Evolutionary conservation across 2,797 vertebrate genomes (phyloP).

Genomic region (Tapirus indicus): DNA sequence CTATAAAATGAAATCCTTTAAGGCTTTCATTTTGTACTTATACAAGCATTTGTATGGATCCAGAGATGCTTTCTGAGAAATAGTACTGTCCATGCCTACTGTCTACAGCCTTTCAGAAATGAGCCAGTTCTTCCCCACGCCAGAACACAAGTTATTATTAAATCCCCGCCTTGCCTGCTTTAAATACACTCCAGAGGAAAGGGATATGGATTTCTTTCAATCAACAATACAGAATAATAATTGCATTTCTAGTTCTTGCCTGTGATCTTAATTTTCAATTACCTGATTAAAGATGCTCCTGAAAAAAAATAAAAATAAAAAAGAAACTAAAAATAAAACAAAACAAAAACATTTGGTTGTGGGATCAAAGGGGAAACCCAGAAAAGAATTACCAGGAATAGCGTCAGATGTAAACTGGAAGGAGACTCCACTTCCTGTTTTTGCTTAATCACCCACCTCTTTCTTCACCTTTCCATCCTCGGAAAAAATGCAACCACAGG

Average conservation of each 20-base stretch:
- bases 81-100: background rate
- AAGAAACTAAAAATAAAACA: slow-evolving; percentile 31
- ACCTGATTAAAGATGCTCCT: slow-evolving; percentile 29
- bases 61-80: background rate
- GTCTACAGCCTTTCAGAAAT: background rate
- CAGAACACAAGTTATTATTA: background rate
- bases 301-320: background rate
- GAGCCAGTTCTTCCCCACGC: background rate
- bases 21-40: slow-evolving; percentile 15
- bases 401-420: background rate
- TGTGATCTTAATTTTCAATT: slow-evolving; percentile 62
- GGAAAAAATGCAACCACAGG: background rate
- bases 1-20: too few relatives aligned
- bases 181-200: slow-evolving; percentile 52
- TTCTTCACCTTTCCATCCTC: background rate
- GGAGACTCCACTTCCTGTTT: background rate
- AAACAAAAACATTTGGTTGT: slow-evolving; percentile 8
- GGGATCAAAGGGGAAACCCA: background rate
- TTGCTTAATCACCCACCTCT: background rate
- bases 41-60: background rate
- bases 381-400: background rate
- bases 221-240: slow-evolving; percentile 41
- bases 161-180: slow-evolving; percentile 24
- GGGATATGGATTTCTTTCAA: slow-evolving; percentile 36
- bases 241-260: slow-evolving; percentile 35